Percentiles rank a stretch among this genome's conserved stretches.
phyloP scores from a whole-genome alignment of 2,113 vertebrate genomes.

The Elachura formosa region DNA sequence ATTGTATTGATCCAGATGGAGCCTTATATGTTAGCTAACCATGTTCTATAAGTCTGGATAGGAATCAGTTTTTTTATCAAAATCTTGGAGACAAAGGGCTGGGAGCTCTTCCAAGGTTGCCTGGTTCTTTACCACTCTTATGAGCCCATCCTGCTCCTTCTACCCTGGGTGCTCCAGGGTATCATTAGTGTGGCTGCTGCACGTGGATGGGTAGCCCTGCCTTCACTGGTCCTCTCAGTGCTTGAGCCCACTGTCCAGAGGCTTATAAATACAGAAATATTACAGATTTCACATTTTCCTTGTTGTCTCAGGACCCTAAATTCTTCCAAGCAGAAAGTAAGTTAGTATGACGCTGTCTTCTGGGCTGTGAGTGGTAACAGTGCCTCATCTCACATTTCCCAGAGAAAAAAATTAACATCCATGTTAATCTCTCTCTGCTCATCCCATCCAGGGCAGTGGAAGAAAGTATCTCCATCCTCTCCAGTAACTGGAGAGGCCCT shows the following conservation, averaged over 20 bases:
- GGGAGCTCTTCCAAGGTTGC: background rate
- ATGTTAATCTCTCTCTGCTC: background rate
- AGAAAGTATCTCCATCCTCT: background rate
- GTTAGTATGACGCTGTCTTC: background rate
- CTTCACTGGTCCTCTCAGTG: background rate
- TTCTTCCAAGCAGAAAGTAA: background rate
- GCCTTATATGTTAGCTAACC: background rate
- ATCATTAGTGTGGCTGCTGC: fast-evolving
- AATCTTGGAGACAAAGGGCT: background rate
- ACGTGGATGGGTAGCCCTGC: background rate
- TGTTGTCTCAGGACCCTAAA: background rate
- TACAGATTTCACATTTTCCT: background rate
- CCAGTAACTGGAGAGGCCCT: background rate
- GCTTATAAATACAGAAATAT: background rate
- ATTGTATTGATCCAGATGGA: background rate
- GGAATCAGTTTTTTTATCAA: background rate
- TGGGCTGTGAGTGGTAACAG: background rate
- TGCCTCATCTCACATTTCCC: background rate
- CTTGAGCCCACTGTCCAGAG: background rate
- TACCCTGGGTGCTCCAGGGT: background rate
- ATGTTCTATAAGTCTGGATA: background rate
- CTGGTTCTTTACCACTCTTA: background rate
- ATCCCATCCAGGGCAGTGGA: background rate
- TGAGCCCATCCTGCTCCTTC: background rate
- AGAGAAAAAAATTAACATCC: background rate